These are phyloP conservation scores for Plagiodera versicolora DNA, from an alignment of 2,888 invertebrate genomes.

Conservation along the genomic window DNA sequence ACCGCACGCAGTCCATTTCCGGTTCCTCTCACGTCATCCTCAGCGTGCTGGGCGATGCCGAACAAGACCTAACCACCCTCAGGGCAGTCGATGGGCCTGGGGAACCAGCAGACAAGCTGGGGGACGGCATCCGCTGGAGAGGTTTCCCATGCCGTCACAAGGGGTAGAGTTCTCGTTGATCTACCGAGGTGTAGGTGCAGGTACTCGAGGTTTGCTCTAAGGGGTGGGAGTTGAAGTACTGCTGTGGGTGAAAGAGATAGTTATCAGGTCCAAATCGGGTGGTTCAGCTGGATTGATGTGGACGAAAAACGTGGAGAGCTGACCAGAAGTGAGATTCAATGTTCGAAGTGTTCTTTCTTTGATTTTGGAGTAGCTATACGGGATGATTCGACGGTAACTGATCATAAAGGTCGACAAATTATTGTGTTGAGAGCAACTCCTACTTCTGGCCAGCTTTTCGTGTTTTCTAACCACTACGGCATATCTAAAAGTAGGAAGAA, in stretches of 20 bases:
- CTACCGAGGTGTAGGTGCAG: constrained; percentile 63
- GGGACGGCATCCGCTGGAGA: constrained; percentile 39
- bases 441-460: too few relatives aligned
- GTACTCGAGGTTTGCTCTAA: constrained; percentile 52
- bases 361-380: too few relatives aligned
- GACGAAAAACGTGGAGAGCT: too few relatives aligned
- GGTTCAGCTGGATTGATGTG: too few relatives aligned
- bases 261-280: too few relatives aligned
- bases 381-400: too few relatives aligned
- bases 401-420: too few relatives aligned
- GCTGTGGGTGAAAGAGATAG: constrained; percentile 51
- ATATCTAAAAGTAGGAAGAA: too few relatives aligned
- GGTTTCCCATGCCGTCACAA: constrained; percentile 65
- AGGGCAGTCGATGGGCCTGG: constrained; percentile 43
- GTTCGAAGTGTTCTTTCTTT: too few relatives aligned
- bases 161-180: constrained; percentile 68
- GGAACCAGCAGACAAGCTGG: constrained; percentile 32
- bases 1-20: not conserved
- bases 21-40: constrained; percentile 40
- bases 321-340: too few relatives aligned
- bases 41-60: constrained; percentile 49
- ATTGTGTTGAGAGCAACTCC: too few relatives aligned
- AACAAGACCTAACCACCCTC: constrained; percentile 48
- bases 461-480: too few relatives aligned
- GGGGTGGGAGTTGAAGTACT: constrained; percentile 51